Percentiles rank a stretch among this genome's conserved stretches.
Conservation (phyloP, 2,888 invertebrate genomes). For the Synergus itoensis region DNA sequence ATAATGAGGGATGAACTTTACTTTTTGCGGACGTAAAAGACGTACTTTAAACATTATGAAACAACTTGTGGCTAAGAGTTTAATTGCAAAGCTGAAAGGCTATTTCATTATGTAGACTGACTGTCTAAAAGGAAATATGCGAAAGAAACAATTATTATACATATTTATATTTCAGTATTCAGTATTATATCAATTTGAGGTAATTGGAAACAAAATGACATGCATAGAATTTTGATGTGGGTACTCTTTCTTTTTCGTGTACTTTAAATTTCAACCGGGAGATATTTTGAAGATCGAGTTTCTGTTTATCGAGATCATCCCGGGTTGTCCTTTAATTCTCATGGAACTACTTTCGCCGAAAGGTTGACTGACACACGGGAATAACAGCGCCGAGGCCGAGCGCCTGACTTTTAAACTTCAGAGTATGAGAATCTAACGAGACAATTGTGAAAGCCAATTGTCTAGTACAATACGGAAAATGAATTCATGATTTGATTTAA, state of each 20-base stretch:
- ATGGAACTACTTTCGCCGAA: slow-evolving; percentile 24
- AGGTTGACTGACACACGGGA: slow-evolving; percentile 29
- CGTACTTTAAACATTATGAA: slow-evolving; percentile 24
- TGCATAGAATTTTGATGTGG: too few species aligned
- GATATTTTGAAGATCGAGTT: too few species aligned
- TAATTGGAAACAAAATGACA: too few species aligned
- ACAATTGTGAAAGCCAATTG: slow-evolving; percentile 34
- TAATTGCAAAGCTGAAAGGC: slow-evolving; percentile 11
- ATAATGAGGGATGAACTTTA: slow-evolving; percentile 29
- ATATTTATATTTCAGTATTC: too few species aligned
- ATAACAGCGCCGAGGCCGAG: not conserved
- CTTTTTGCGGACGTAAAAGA: slow-evolving; percentile 15
- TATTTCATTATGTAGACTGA: slow-evolving; percentile 23
- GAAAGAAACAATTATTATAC: not conserved
- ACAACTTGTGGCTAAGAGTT: slow-evolving; percentile 1
- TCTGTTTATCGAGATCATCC: not conserved
- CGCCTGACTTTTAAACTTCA: slow-evolving; percentile 24
- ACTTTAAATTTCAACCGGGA: too few species aligned
- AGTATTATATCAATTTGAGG: too few species aligned
- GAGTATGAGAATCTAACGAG: slow-evolving; percentile 29
- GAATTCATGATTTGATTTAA: slow-evolving; percentile 33
- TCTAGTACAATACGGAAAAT: slow-evolving; percentile 2
- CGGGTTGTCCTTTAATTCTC: slow-evolving; percentile 1
- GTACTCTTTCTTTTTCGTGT: too few species aligned
- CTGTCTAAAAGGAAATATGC: slow-evolving; percentile 2